A percentile compares a stretch with the other conserved stretches of the same genome.
phyloP scores from a whole-genome alignment of 2,888 invertebrate species.

The Amphipyra berbera region DNA sequence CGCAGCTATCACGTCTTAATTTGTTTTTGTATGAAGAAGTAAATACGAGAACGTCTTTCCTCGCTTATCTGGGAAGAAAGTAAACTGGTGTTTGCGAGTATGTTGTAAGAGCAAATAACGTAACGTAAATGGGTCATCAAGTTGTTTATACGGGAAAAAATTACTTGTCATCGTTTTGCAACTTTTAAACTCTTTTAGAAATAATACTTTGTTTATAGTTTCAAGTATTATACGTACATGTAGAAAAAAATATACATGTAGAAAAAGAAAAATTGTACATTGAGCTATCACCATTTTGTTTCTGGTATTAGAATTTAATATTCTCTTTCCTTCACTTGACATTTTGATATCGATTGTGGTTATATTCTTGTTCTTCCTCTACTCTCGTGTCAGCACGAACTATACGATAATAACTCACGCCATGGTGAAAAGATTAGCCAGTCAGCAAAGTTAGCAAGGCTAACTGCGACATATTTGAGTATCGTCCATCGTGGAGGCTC shows the following conservation, averaged over 20 bases:
- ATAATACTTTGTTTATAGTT: neutral
- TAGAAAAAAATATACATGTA: neutral
- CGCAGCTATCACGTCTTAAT: neutral
- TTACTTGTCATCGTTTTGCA: conserved; percentile 4
- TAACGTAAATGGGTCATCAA: conserved; percentile 30
- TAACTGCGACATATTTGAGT: no score
- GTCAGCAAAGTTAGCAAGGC: no score
- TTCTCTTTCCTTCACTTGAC: no score
- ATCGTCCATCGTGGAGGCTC: no score
- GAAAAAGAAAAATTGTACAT: neutral
- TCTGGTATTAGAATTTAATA: no score
- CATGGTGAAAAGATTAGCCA: no score
- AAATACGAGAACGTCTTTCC: conserved; percentile 22
- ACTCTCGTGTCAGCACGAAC: no score
- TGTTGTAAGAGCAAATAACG: conserved; percentile 35
- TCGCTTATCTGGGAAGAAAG: conserved; percentile 24
- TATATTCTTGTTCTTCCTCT: no score
- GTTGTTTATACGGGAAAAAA: conserved; percentile 21
- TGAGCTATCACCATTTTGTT: no score
- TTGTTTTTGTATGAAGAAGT: no score
- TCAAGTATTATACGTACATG: neutral
- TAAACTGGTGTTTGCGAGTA: conserved; percentile 27
- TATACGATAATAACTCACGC: no score
- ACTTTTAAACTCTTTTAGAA: conserved; percentile 2
- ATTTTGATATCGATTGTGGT: no score